A percentile compares a stretch with the other conserved stretches of the same genome.
Evolutionary conservation across 2,797 vertebrate species (phyloP).

Genomic region (Lophotriccus pileatus): DNA sequence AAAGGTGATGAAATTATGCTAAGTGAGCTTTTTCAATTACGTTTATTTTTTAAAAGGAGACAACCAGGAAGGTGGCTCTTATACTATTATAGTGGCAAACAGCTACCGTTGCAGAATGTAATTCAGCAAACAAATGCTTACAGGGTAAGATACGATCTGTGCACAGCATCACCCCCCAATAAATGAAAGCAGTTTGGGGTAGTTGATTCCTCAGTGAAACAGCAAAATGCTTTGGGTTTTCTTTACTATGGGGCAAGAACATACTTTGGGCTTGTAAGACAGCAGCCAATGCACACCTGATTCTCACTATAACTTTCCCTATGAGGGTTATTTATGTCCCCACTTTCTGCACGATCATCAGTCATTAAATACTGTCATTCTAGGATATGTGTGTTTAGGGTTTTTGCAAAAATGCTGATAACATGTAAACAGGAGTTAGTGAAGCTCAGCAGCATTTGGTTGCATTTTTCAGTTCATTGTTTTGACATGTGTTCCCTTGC

Average conservation of each 20-base stretch:
- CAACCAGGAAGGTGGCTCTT: background rate
- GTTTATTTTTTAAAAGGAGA: background rate
- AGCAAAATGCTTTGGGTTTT: background rate
- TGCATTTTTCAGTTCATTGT: background rate
- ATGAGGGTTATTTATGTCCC: background rate
- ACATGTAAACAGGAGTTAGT: background rate
- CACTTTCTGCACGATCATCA: background rate
- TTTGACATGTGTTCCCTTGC: background rate
- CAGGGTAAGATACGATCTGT: background rate
- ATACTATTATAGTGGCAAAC: background rate
- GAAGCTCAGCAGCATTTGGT: background rate
- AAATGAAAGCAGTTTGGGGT: background rate
- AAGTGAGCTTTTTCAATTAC: background rate
- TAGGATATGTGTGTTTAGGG: background rate
- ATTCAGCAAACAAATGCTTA: background rate
- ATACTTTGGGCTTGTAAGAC: background rate
- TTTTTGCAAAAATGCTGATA: background rate
- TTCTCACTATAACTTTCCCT: background rate
- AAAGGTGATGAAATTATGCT: background rate
- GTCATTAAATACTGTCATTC: background rate
- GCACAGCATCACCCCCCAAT: background rate
- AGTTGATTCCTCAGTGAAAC: background rate
- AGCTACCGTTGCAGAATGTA: background rate
- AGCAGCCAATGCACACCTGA: background rate
- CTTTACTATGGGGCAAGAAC: background rate